Base-by-base conservation (phyloP, 2,113 vertebrate species). In the Vidua chalybeata region DNA sequence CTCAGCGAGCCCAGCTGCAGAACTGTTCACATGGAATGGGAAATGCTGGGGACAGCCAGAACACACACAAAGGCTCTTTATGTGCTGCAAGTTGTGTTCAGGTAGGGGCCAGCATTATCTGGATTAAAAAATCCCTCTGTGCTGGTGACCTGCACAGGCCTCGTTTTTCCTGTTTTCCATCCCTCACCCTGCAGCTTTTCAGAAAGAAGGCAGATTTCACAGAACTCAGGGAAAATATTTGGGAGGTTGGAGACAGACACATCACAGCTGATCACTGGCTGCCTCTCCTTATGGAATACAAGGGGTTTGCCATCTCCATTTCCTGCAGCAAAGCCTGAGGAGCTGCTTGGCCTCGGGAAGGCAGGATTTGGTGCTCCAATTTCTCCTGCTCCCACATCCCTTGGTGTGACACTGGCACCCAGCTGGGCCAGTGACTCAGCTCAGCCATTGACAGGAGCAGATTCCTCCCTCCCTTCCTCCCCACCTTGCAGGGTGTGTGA, bases 1-100 rank as follows among this genome's bases (percentile, higher is more conserved):
- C 94, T 97, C 96, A 97, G 96, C 94, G 15, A 82, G 95, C 31
- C 72, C 33, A 91, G 49, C 94, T 93, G 96, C 90, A 86, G 78
- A 93, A 48, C 75, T 58, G 91, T 56, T 89, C 56, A 77, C 92
- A 94, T 63, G 18, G 93, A 91, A 87, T 81, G 86, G 84, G 84
- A 96, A 95, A 81, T 15, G 82, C 89, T 73, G 66, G 33, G 94
- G 74, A 80, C 94, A 80, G 93, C 56, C 6, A 91, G 68, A 94
- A 89, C 23, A 13, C 74, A n/a, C 75, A 93, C 89, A 95, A 85
- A 92, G 83, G 95, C 91, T 94, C 92, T 96, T 92, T 89, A 35
- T 89, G 51, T 35, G 87, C 26, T 54, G 43, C 59, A 86, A 71
- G 73, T 46, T 35, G 48, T 79, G 84, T 85, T 87, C 90, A 95